Evolutionary conservation across 1,140 invertebrate species (phyloP), one percentile per base, ranked within the genome.

Genomic region (Hylaeus anthracinus): DNA sequence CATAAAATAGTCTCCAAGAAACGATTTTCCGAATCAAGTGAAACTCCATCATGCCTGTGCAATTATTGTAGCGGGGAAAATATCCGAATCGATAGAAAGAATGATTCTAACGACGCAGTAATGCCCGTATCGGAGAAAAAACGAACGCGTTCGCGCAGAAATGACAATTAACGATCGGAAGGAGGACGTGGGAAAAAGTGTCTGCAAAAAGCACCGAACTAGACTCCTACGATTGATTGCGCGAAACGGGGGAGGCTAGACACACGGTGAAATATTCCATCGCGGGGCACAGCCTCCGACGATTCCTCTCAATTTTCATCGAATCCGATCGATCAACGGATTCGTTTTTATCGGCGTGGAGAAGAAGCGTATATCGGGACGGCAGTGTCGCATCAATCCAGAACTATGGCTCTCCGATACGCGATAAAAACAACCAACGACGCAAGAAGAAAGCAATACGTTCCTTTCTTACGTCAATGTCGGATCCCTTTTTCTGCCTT

Each of bases 391-490:
- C 70, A 77, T 81, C 79, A 64, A 70, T 76, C 72, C 43, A 14
- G 51, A 53, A 26, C 55, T 4, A 9, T n/a, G 43, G 55, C 37
- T 76, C 58, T 45, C 45, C 53, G 53, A 72, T 72, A 65, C 53
- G 53, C 37, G 41, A 85, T 85, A 86, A 86, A 86, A 86, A 86
- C 74, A 41, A 45, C 10, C 61, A 56, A 74, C 56, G 76, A 81
- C 60, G 48, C 53, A 81, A 63, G 76, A 77, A 72, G 61, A 79
- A 72, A 77, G 76, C 81, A 77, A 86, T 86, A 86, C 48, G 64
- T 77, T 86, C 70, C 56, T 72, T 82, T 82, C 75, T 85, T 82
- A 85, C 56, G 63, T 85, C 75, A 39, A 70, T 51, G 70, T 71
- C 70, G 81, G 12, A 10, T 48, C 53, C 65, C 15, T 71, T 48